A percentile compares a stretch with the other conserved stretches of the same genome.
Evolutionary conservation across 2,888 invertebrate species (phyloP).

Genomic region (Galerucella calmariensis): DNA sequence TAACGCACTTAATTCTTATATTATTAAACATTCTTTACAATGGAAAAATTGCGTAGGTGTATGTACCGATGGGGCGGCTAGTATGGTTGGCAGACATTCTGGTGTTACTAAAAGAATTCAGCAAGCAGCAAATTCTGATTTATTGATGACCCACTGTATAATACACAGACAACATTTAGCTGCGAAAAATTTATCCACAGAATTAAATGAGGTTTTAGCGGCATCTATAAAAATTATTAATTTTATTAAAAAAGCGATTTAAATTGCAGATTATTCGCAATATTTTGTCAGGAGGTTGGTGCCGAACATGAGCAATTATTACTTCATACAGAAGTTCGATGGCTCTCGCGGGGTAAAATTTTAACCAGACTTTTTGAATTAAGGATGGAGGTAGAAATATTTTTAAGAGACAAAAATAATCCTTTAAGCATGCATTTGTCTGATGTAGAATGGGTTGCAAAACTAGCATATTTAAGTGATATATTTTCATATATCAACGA

Average conservation of each 20-base stretch:
- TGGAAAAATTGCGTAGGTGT: not conserved
- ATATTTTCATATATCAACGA: constrained; percentile 14
- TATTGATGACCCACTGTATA: not conserved
- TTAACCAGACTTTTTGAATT: constrained; percentile 4
- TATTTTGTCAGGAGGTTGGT: constrained; percentile 4
- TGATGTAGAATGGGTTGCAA: not conserved
- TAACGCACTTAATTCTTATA: constrained; percentile 1
- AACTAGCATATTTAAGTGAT: constrained; percentile 10
- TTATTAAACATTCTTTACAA: not conserved
- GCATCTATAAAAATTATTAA: not conserved
- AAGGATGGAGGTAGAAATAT: no score
- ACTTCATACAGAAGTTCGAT: constrained; percentile 22
- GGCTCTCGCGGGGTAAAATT: constrained; percentile 26
- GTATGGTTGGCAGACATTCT: not conserved
- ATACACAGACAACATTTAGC: not conserved
- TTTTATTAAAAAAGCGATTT: not conserved
- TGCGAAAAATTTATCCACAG: constrained; percentile 2
- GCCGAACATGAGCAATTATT: constrained; percentile 6
- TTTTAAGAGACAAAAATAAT: no score
- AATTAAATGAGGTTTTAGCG: not conserved
- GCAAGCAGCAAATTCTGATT: not conserved
- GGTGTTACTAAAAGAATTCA: constrained; percentile 1
- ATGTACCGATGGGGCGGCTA: not conserved
- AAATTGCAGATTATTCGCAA: constrained; percentile 3
- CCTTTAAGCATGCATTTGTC: no score